Evolutionary conservation across 2,888 invertebrate genomes (phyloP).

Genomic region (Hofmannophila pseudospretella): DNA sequence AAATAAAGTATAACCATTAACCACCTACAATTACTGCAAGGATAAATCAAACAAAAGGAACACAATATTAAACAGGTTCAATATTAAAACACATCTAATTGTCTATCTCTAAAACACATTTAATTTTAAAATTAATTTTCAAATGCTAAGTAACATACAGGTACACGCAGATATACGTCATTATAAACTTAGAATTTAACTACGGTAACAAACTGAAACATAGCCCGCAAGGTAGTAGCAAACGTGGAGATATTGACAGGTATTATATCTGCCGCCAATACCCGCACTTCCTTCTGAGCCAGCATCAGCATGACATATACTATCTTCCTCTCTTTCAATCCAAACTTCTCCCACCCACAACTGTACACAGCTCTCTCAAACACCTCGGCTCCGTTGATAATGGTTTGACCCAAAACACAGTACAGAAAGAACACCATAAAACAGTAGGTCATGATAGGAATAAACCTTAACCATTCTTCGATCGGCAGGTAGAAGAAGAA

Average conservation of each 20-base stretch:
- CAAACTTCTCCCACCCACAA: conserved; percentile 65
- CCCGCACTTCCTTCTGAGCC: conserved; percentile 47
- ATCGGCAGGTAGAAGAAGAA: conserved; percentile 50
- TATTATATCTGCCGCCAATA: conserved; percentile 59
- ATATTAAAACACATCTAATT: too few species aligned
- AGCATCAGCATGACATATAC: conserved; percentile 46
- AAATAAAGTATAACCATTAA: too few species aligned
- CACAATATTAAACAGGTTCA: too few species aligned
- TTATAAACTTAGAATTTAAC: conserved; percentile 47
- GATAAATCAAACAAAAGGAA: too few species aligned
- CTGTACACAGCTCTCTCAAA: conserved; percentile 54
- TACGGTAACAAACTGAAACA: conserved; percentile 62
- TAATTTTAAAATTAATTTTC: too few species aligned
- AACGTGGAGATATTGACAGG: conserved; percentile 64
- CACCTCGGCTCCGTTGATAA: conserved; percentile 49
- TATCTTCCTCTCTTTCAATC: conserved; percentile 40
- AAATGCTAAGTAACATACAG: too few species aligned
- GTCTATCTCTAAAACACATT: too few species aligned
- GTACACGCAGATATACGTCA: too few species aligned
- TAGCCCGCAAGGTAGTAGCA: conserved; percentile 49
- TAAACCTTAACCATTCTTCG: conserved; percentile 43
- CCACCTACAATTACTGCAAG: too few species aligned
- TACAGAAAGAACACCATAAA: conserved; percentile 56
- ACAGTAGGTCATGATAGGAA: conserved; percentile 49
- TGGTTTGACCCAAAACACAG: conserved; percentile 52